Evolutionary conservation across 2,797 vertebrate species (phyloP).

Genomic region (Mastacembelus armatus): DNA sequence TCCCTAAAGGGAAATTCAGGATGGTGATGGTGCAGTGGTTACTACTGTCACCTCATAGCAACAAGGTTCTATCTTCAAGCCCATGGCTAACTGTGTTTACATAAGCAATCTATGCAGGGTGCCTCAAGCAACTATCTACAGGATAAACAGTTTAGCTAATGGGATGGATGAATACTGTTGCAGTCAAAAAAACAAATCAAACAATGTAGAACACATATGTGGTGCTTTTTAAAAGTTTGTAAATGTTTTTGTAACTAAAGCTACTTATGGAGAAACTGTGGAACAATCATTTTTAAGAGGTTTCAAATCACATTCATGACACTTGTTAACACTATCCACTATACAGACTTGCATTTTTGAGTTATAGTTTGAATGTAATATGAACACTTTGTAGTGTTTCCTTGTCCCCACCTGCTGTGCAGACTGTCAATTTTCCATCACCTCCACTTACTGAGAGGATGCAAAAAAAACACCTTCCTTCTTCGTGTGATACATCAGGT

Average conservation of each 20-base stretch:
- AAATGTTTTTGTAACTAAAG: neutral
- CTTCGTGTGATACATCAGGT: conserved; percentile 68
- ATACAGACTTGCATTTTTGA: no score
- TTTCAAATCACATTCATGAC: conserved; percentile 12
- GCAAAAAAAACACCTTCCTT: conserved; percentile 33
- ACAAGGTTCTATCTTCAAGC: no score
- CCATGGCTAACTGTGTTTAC: no score
- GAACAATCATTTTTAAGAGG: neutral
- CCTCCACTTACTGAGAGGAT: conserved; percentile 36
- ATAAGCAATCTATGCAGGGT: no score
- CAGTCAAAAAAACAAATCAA: no score
- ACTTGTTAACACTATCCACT: neutral
- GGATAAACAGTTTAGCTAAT: no score
- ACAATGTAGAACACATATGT: no score
- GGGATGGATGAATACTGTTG: no score
- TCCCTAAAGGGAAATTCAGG: no score
- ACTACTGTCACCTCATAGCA: no score
- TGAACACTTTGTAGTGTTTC: conserved; percentile 21
- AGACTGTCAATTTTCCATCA: conserved; percentile 31
- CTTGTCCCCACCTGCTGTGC: conserved; percentile 15
- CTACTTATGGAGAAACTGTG: neutral
- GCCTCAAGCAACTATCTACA: no score
- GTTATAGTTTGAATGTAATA: conserved; percentile 1
- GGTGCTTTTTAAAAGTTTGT: neutral
- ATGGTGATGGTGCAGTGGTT: no score